phyloP scores from a whole-genome alignment of 2,888 invertebrate species.

The Mactromeris polynyma region DNA sequence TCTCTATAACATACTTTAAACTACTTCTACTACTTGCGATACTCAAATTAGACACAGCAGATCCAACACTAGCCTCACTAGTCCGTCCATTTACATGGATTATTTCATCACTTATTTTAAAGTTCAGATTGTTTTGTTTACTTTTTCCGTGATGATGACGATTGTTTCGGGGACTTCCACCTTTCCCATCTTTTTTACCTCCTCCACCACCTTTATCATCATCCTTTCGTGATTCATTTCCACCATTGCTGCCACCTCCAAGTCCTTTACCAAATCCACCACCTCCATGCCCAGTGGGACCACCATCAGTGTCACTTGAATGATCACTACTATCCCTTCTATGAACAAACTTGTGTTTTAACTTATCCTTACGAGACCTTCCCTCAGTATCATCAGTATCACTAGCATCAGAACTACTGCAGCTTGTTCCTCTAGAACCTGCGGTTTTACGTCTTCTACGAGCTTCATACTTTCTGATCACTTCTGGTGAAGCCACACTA shows the following conservation, averaged over 20 bases:
- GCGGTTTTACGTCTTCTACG: slow-evolving; percentile 90
- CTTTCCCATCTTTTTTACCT: slow-evolving; percentile 71
- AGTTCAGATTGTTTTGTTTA: slow-evolving; percentile 67
- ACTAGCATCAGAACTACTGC: slow-evolving; percentile 97
- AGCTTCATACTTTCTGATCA: slow-evolving; percentile 87
- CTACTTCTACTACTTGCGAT: slow-evolving; percentile 77
- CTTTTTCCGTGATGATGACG: slow-evolving; percentile 69
- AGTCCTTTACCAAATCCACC: slow-evolving; percentile 72
- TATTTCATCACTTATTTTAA: slow-evolving; percentile 47
- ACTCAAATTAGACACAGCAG: slow-evolving; percentile 76
- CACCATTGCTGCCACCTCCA: slow-evolving; percentile 74
- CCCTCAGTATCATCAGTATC: slow-evolving; percentile 90
- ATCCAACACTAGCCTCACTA: slow-evolving; percentile 75
- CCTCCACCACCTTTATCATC: slow-evolving; percentile 74
- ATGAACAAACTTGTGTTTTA: slow-evolving; percentile 83
- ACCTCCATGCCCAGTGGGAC: slow-evolving; percentile 78
- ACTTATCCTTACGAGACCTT: slow-evolving; percentile 83
- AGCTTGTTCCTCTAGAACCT: slow-evolving; percentile 92
- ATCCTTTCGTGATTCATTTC: slow-evolving; percentile 70
- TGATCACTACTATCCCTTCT: slow-evolving; percentile 86
- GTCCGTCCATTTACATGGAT: slow-evolving; percentile 57
- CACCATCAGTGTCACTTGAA: slow-evolving; percentile 87
- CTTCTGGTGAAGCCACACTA: slow-evolving; percentile 85
- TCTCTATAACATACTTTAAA: slow-evolving; percentile 79
- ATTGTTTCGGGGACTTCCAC: slow-evolving; percentile 68